These are phyloP conservation scores for Pterobdella sp. DNA, from an alignment of 2,888 invertebrate genomes.

Conservation along the genomic window DNA sequence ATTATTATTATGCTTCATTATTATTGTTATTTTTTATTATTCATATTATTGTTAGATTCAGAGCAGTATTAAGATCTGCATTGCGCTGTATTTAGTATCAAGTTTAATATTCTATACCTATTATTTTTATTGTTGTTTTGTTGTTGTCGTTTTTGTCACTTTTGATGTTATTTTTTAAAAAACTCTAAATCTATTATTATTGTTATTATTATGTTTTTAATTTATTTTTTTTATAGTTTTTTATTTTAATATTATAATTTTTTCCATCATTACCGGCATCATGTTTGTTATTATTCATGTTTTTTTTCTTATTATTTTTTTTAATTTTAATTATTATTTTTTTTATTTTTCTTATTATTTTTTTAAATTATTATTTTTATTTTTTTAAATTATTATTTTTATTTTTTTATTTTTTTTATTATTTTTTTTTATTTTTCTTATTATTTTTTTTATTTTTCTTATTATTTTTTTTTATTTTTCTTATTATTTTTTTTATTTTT, in stretches of 20 bases:
- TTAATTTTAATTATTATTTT: background rate
- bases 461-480: background rate
- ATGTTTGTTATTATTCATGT: slow-evolving; percentile 7
- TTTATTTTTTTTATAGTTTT: background rate
- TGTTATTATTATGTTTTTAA: background rate
- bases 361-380: background rate
- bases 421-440: background rate
- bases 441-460: background rate
- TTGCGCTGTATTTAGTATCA: background rate
- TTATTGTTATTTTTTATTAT: too few relatives aligned
- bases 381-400: background rate
- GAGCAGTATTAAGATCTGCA: too few relatives aligned
- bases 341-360: background rate
- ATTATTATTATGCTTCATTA: too few relatives aligned
- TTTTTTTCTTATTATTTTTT: slow-evolving; percentile 8
- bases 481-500: background rate
- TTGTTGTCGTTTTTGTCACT: background rate
- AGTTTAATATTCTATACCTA: background rate
- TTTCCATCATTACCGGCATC: background rate
- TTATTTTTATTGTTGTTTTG: background rate
- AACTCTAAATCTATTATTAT: background rate
- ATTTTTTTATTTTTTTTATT: background rate
- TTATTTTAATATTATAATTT: background rate
- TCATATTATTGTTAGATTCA: too few relatives aligned
- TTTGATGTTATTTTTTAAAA: background rate